Evolutionary conservation across 30 jellyfish, hydroid and myxozoan genomes (phyloP).

Genomic region (Cassiopea xamachana): DNA sequence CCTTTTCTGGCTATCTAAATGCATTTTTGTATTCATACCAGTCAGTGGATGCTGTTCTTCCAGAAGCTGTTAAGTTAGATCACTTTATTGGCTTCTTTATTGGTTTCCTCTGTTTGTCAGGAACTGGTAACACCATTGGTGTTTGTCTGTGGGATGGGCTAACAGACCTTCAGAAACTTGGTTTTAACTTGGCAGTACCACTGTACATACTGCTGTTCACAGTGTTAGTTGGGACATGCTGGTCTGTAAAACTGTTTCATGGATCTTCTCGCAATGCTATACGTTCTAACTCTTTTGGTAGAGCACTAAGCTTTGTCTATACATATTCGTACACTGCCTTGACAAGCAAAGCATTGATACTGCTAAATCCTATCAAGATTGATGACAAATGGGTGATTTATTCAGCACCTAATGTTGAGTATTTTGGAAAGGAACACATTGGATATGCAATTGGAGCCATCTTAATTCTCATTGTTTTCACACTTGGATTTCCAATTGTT

Average conservation of each 20-base stretch:
- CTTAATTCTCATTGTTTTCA: slow-evolving; percentile 61
- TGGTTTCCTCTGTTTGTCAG: slow-evolving; percentile 80
- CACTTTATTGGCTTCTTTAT: slow-evolving; percentile 75
- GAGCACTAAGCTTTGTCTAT: slow-evolving; percentile 91
- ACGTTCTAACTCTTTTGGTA: slow-evolving; percentile 83
- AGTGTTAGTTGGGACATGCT: slow-evolving; percentile 61
- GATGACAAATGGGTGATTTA: slow-evolving; percentile 42
- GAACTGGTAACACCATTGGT: slow-evolving; percentile 93
- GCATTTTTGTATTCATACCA: slow-evolving; percentile 90
- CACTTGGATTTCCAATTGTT: slow-evolving; percentile 81
- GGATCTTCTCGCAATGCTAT: slow-evolving; percentile 12
- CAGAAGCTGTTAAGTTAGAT: slow-evolving; percentile 61
- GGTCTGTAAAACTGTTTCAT: slow-evolving; percentile 66
- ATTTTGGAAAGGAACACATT: slow-evolving; percentile 63
- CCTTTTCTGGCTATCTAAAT: slow-evolving; percentile 93
- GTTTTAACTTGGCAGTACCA: slow-evolving; percentile 80
- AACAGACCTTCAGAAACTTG: slow-evolving; percentile 74
- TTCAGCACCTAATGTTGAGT: slow-evolving; percentile 71
- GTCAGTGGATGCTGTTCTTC: slow-evolving; percentile 57
- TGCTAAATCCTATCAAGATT: slow-evolving; percentile 77
- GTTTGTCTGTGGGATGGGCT: slow-evolving; percentile 85
- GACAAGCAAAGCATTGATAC: slow-evolving; percentile 80
- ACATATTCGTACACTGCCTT: slow-evolving; percentile 79
- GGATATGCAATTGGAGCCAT: slow-evolving; percentile 73
- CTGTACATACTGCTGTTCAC: slow-evolving; percentile 61